Evolutionary conservation across 2,797 vertebrate species (phyloP).

Genomic region (Peromyscus aztecus): DNA sequence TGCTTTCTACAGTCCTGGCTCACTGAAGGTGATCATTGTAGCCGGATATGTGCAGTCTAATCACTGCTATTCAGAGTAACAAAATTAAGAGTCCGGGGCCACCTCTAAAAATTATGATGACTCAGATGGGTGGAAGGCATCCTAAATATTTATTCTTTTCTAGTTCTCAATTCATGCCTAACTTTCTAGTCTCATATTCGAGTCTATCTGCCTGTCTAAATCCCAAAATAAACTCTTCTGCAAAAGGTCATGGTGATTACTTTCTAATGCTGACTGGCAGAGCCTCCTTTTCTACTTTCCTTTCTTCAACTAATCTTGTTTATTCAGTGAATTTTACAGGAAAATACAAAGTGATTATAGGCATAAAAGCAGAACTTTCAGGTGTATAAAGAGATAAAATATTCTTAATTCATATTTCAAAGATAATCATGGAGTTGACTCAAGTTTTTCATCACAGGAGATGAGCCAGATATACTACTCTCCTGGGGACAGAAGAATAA

Average conservation of each 20-base stretch:
- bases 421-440: neutral
- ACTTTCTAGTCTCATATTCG: neutral
- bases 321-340: neutral
- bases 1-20: neutral
- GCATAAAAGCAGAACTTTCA: neutral
- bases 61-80: neutral
- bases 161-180: neutral
- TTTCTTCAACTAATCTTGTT: constrained; percentile 10
- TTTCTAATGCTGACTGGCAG: constrained; percentile 15
- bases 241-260: constrained; percentile 1
- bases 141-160: neutral
- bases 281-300: neutral
- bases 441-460: neutral
- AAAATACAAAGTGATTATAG: constrained; percentile 11
- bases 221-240: constrained; percentile 26
- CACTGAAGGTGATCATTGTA: neutral
- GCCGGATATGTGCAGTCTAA: neutral
- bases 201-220: neutral
- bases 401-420: neutral
- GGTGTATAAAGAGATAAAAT: constrained; percentile 23
- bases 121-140: neutral
- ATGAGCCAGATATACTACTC: neutral
- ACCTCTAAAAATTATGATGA: neutral
- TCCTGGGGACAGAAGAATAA: neutral
- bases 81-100: neutral